phyloP scores from a whole-genome alignment of 2,113 vertebrate species.

The Felis chaus region DNA sequence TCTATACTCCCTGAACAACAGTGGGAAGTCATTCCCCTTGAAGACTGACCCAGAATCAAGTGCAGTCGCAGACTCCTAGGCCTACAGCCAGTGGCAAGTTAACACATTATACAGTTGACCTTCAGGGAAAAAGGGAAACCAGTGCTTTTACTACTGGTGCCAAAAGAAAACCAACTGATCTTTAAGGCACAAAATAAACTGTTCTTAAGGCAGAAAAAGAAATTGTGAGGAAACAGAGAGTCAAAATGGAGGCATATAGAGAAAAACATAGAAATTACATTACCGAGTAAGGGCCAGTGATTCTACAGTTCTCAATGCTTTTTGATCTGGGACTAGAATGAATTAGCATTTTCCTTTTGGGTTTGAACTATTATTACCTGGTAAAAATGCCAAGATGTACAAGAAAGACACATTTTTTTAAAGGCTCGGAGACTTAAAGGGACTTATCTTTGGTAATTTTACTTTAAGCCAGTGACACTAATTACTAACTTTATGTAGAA shows the following conservation, averaged over 20 bases:
- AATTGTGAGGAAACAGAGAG: slow-evolving; percentile 2
- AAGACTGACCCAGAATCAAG: slow-evolving; percentile 58
- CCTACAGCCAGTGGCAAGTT: slow-evolving; percentile 59
- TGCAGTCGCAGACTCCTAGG: slow-evolving; percentile 44
- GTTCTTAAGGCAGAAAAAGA: slow-evolving; percentile 52
- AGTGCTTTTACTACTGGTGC: slow-evolving; percentile 30
- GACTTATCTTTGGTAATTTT: slow-evolving; percentile 49
- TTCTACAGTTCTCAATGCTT: slow-evolving; percentile 13
- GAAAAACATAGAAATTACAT: slow-evolving; percentile 47
- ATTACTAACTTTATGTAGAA: slow-evolving; percentile 5
- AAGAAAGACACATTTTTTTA: slow-evolving; percentile 37
- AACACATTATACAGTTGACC: slow-evolving; percentile 49
- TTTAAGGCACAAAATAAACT: slow-evolving; percentile 64
- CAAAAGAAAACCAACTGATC: slow-evolving; percentile 59
- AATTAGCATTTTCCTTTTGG: slow-evolving; percentile 43
- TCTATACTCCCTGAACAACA: slow-evolving; percentile 52
- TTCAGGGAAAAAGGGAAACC: slow-evolving; percentile 55
- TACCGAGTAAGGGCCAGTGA: slow-evolving; percentile 38
- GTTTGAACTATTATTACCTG: slow-evolving; percentile 16
- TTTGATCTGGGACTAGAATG: slow-evolving; percentile 39
- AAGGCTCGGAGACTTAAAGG: slow-evolving; percentile 5
- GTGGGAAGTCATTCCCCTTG: slow-evolving; percentile 52
- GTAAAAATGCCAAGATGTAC: slow-evolving; percentile 50
- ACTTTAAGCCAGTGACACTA: slow-evolving; percentile 42
- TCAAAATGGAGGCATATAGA: slow-evolving; percentile 5